Percentiles rank a stretch among this genome's conserved stretches.
Conservation (phyloP, 2,888 invertebrate genomes). For the Sinelater perroti region DNA sequence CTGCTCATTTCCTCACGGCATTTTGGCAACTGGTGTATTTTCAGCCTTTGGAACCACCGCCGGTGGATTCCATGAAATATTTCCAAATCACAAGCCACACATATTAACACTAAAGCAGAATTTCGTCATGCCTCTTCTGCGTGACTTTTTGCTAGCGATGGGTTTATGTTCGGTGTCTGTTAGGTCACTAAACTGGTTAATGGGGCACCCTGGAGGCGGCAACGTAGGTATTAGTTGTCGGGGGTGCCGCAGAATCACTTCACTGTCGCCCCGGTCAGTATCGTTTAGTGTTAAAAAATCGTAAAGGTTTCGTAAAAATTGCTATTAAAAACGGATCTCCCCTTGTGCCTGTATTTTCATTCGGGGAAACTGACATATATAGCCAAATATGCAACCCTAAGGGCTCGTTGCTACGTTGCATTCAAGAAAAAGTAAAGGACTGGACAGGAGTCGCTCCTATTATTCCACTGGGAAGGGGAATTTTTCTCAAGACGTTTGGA, state of each 20-base stretch:
- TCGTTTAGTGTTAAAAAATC: conserved; percentile 74
- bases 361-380: conserved; percentile 89
- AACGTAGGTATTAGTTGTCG: conserved; percentile 81
- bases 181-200: conserved; percentile 71
- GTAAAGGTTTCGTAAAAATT: conserved; percentile 68
- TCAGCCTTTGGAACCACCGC: conserved; percentile 80
- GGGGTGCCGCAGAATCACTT: conserved; percentile 89
- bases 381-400: conserved; percentile 78
- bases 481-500: conserved; percentile 92
- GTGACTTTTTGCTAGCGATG: conserved; percentile 71
- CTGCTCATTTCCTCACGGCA: conserved; percentile 91
- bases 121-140: conserved; percentile 75
- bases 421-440: conserved; percentile 75
- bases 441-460: conserved; percentile 79
- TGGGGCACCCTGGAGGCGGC: conserved; percentile 65
- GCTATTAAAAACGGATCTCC: conserved; percentile 69
- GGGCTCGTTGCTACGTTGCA: conserved; percentile 70
- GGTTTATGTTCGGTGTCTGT: conserved; percentile 69
- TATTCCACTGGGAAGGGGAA: conserved; percentile 81
- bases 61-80: conserved; percentile 60
- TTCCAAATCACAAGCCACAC: conserved; percentile 62
- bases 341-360: conserved; percentile 88
- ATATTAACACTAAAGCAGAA: conserved; percentile 70
- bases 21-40: conserved; percentile 79
- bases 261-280: conserved; percentile 82